Base-by-base conservation (phyloP, 2,797 vertebrate genomes). In the Sebastes kiyomatsui region DNA sequence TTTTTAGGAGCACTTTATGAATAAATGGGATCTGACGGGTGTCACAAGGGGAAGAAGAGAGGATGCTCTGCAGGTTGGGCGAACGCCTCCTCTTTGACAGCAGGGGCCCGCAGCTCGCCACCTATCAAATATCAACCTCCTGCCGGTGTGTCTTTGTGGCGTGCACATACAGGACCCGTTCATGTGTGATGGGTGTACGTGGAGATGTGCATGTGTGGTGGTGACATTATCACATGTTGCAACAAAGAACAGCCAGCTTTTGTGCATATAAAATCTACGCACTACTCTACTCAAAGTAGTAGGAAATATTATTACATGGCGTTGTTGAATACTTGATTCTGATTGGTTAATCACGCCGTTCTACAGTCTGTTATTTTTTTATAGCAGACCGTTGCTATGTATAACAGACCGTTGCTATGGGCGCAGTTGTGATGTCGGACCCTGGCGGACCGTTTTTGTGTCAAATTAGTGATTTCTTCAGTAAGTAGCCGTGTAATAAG, bases 21-120 rank as follows among this genome's bases (percentile, higher is more conserved):
- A 78, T 68, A 72, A 2, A 82, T 81, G 3, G 25, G 70, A 55
- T 42, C 49, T 64, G 77, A 81, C 58, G 13, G 22, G 58, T 68
- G 49, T 73, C 30, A 62, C 16, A 0, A 6, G 32, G 23, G 20
- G 65, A 33, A 1, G 59, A 67, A 1, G 59, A 67, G 46, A 28
- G 11, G 72, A 72, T 1, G 49, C 67, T 83, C 58, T 28, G 33
- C 76, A 73, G 85, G 79, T 85, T 33, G 49, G 59, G 56, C 72
- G 46, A 79, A 74, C 27, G 23, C 30, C 59, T 77, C 69, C 33
- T 75, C 62, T 74, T 49, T 70, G 67, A 58, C 81, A 71, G 77
- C 80, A 62, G 76, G 69, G 54, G 56, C 38, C 25, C 52, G 69
- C 71, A 72, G 62, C 72, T 27, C 70, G 46, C 56, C 38, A 12